Percentiles rank a stretch among this genome's conserved stretches.
These are phyloP conservation scores for Gadus macrocephalus DNA, from an alignment of 2,113 vertebrate species.

Conservation along the genomic window DNA sequence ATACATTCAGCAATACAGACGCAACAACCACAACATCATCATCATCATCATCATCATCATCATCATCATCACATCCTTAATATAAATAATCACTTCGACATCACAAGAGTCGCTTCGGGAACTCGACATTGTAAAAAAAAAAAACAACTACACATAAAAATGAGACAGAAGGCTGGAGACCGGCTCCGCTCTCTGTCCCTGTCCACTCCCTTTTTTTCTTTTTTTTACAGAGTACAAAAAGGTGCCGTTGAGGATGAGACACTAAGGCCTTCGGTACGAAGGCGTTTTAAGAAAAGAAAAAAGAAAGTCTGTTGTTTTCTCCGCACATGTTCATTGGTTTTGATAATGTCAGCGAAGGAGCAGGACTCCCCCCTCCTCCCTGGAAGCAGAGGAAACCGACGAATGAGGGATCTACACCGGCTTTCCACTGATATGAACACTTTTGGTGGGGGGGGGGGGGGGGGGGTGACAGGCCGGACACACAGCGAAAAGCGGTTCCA, in stretches of 20 bases:
- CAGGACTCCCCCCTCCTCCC: too few relatives aligned
- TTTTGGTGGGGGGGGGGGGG: too few relatives aligned
- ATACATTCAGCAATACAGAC: constrained; percentile 45
- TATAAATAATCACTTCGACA: constrained; percentile 56
- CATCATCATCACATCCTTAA: constrained; percentile 47
- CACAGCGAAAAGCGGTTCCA: too few relatives aligned
- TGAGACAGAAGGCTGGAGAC: constrained; percentile 56
- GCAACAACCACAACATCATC: constrained; percentile 26
- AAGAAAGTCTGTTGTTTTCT: constrained; percentile 6
- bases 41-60: too few relatives aligned
- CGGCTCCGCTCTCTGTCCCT: constrained; percentile 62
- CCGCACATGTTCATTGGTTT: constrained; percentile 24
- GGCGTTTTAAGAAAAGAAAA: not conserved
- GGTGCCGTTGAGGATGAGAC: constrained; percentile 39
- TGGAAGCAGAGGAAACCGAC: too few relatives aligned
- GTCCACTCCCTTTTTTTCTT: constrained; percentile 47
- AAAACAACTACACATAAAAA: constrained; percentile 16
- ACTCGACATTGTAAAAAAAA: constrained; percentile 15
- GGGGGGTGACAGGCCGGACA: too few relatives aligned
- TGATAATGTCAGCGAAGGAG: too few relatives aligned
- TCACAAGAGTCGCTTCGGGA: constrained; percentile 21
- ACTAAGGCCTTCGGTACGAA: constrained; percentile 35
- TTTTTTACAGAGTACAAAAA: constrained; percentile 11
- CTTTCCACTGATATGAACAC: too few relatives aligned
- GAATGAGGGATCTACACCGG: too few relatives aligned